Evolutionary conservation across 2,113 vertebrate genomes (phyloP).

Genomic region (Zeus faber): DNA sequence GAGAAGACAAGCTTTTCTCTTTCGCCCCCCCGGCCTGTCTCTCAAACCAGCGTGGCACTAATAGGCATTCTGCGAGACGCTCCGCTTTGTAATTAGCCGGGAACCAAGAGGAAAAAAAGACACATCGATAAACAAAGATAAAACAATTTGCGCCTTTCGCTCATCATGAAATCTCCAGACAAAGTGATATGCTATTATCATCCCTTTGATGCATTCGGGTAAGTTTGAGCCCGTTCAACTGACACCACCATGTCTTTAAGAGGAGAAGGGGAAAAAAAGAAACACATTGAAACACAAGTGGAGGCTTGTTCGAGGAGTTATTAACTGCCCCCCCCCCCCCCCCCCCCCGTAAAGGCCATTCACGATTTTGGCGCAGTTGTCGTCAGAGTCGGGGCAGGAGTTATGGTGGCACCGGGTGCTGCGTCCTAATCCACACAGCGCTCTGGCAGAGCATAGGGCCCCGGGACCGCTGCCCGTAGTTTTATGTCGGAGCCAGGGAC

Average conservation of each 20-base stretch:
- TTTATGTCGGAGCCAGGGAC: constrained; percentile 55
- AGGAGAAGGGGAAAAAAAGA: too few relatives aligned
- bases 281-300: too few relatives aligned
- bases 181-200: constrained; percentile 38
- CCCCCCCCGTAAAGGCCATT: too few relatives aligned
- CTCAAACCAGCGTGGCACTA: constrained; percentile 45
- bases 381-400: too few relatives aligned
- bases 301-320: too few relatives aligned
- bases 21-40: constrained; percentile 23
- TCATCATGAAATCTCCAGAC: constrained; percentile 29
- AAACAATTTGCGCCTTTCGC: constrained; percentile 39
- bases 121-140: constrained; percentile 61
- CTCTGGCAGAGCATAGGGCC: constrained; percentile 32
- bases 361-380: too few relatives aligned
- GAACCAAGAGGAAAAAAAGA: constrained; percentile 48
- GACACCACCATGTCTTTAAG: too few relatives aligned
- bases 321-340: too few relatives aligned
- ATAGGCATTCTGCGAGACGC: constrained; percentile 43
- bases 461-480: constrained; percentile 38
- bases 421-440: constrained; percentile 36
- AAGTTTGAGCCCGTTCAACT: too few relatives aligned
- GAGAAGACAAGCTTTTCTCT: constrained; percentile 10
- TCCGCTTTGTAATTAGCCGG: constrained; percentile 50
- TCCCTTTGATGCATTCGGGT: too few relatives aligned
- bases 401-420: constrained; percentile 15